Percentiles rank a stretch among this genome's conserved stretches.
Conservation (phyloP, 2,888 invertebrate species). For the Pristionchus mayeri region DNA sequence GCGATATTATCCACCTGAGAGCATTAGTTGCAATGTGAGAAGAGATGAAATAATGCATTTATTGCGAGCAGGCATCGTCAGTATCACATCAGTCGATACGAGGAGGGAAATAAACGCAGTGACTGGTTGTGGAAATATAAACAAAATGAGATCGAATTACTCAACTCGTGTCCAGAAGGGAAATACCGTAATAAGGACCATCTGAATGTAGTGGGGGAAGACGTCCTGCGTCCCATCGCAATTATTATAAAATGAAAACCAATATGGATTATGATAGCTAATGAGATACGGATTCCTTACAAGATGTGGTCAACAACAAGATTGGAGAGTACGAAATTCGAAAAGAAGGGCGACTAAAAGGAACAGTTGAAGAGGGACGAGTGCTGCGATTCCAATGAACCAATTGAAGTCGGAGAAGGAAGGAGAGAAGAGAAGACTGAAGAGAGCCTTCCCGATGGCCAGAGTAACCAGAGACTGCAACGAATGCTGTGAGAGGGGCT, state of each 20-base stretch:
- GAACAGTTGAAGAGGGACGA: slow-evolving; percentile 31
- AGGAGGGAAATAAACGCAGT: neutral
- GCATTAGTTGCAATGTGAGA: slow-evolving; percentile 33
- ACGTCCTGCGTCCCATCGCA: too few relatives aligned
- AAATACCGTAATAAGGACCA: slow-evolving; percentile 16
- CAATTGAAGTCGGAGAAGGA: slow-evolving; percentile 48
- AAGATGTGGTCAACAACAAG: neutral
- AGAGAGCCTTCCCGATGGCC: neutral
- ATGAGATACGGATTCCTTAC: neutral
- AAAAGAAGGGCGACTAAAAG: slow-evolving; percentile 15
- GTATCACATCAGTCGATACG: slow-evolving; percentile 22
- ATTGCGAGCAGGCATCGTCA: neutral
- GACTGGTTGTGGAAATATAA: neutral
- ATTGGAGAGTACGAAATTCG: slow-evolving; percentile 39
- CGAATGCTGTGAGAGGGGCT: too few relatives aligned
- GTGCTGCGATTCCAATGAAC: slow-evolving; percentile 34
- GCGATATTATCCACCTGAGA: neutral
- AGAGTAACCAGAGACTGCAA: slow-evolving; percentile 34
- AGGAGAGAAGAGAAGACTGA: slow-evolving; percentile 21
- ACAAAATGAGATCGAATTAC: slow-evolving; percentile 21
- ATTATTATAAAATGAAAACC: neutral
- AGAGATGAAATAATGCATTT: slow-evolving; percentile 31
- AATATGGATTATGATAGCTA: neutral
- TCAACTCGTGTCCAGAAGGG: neutral
- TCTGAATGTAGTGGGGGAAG: neutral